Evolutionary conservation across 2,888 invertebrate species (phyloP), one percentile per base, ranked within the genome.

Genomic region (Pandemis corylana): DNA sequence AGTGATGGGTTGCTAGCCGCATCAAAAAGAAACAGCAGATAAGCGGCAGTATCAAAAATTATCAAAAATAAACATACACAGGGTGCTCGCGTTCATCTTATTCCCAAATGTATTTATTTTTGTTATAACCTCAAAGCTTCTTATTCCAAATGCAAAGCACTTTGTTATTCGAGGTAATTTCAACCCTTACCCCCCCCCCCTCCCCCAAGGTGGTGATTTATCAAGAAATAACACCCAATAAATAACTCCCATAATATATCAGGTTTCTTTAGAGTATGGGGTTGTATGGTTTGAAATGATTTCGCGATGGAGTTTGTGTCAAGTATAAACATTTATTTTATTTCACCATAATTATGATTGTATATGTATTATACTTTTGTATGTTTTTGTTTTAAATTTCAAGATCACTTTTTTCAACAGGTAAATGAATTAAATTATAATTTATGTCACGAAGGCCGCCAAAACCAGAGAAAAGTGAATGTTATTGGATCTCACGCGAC

Each of bases 141-240:
- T 78, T 76, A 78, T 81, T 86, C 74, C 67, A 71, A 63, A 67
- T 75, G 69, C 71, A 71, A 75, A 71, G 62, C 66, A 56, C 75
- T 71, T 75, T 66, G 69, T 70, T 74, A 74, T 49, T 28, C 64
- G 15, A 68, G 76, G 80, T 78, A 80, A 78, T 80, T 77, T 63
- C 78, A 82, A 81, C 82, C 83, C 82, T 79, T 80, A 76, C 78
- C 59, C 65, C 61, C 20, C 20, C 20, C 20, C 20, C 20, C 20
- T 20, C 0, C 20, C 68, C 71, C 46, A 62, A 86, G 87, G 86
- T 82, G 85, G 85, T 85, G 87, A 89, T 90, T 88, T 89, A 89
- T 90, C 90, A 90, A 88, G 85, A 90, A 88, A 89, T 91, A 90
- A 91, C 90, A 91, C 91, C 90, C 91, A 90, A 92, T 92, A 92